These are phyloP conservation scores for Agrypnia vestita DNA, from an alignment of 1,140 invertebrate genomes.

Conservation along the genomic window DNA sequence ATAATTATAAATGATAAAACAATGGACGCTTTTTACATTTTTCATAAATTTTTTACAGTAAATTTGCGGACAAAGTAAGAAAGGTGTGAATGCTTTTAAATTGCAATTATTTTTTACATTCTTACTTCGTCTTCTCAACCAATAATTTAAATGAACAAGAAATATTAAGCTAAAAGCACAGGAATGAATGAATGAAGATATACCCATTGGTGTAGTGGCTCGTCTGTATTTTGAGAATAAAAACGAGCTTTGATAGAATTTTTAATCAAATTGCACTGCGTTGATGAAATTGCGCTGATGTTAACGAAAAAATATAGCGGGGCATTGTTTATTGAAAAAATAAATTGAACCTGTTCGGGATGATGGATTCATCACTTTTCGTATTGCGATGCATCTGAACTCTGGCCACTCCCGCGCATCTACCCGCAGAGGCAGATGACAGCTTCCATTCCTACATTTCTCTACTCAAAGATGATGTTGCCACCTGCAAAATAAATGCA, in stretches of 20 bases:
- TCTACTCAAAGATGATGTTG: background rate
- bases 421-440: background rate
- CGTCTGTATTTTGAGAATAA: background rate
- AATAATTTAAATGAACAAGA: too few relatives aligned
- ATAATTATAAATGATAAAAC: too few relatives aligned
- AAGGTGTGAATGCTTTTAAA: too few relatives aligned
- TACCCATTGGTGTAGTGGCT: too few relatives aligned
- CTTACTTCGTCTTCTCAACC: too few relatives aligned
- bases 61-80: too few relatives aligned
- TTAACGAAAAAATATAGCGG: constrained; percentile 47
- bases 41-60: too few relatives aligned
- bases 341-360: constrained; percentile 57
- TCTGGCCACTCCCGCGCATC: background rate
- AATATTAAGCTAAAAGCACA: too few relatives aligned
- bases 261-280: constrained; percentile 16
- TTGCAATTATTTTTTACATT: too few relatives aligned
- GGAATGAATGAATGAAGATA: too few relatives aligned
- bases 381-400: constrained; percentile 39
- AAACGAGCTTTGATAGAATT: constrained; percentile 23
- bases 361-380: constrained; percentile 54
- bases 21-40: too few relatives aligned
- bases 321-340: constrained; percentile 45
- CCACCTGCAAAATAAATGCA: too few relatives aligned
- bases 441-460: background rate
- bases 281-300: constrained; percentile 14